Percentiles rank a stretch among this genome's conserved stretches.
phyloP scores from a whole-genome alignment of 2,888 invertebrate genomes.

The Sturmia bella region DNA sequence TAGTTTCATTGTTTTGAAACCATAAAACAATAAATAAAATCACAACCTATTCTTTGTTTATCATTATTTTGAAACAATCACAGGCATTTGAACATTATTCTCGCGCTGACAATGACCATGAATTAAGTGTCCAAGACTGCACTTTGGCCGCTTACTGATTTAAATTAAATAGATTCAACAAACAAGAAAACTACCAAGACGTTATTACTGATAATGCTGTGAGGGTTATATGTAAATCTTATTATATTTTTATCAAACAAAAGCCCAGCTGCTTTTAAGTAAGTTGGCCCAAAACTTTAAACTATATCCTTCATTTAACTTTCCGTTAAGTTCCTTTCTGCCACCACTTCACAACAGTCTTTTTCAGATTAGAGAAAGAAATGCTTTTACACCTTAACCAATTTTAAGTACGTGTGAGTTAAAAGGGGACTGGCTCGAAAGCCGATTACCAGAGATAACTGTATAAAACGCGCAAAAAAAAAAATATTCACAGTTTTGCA shows the following conservation, averaged over 20 bases:
- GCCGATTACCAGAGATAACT: constrained; percentile 77
- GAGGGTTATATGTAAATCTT: constrained; percentile 6
- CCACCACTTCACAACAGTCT: not conserved
- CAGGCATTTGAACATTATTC: too few species aligned
- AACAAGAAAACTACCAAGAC: too few species aligned
- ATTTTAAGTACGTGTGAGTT: constrained; percentile 37
- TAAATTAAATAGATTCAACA: not conserved
- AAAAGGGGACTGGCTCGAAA: constrained; percentile 66
- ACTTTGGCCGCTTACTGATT: not conserved
- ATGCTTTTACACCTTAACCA: constrained; percentile 3
- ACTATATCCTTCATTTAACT: not conserved
- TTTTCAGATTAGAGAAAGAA: not conserved
- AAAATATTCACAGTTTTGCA: constrained; percentile 25
- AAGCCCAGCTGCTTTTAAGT: constrained; percentile 26
- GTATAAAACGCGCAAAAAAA: constrained; percentile 57
- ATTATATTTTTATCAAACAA: not conserved
- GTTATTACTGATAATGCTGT: not conserved
- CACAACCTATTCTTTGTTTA: too few species aligned
- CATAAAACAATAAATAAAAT: too few species aligned
- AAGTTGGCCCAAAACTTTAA: not conserved
- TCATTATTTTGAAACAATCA: too few species aligned
- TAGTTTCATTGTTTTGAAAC: too few species aligned
- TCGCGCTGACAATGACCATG: too few species aligned
- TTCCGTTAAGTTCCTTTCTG: constrained; percentile 1
- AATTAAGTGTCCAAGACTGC: too few species aligned